These are phyloP conservation scores for Musca vetustissima DNA, from an alignment of 1,140 invertebrate species.

Conservation along the genomic window DNA sequence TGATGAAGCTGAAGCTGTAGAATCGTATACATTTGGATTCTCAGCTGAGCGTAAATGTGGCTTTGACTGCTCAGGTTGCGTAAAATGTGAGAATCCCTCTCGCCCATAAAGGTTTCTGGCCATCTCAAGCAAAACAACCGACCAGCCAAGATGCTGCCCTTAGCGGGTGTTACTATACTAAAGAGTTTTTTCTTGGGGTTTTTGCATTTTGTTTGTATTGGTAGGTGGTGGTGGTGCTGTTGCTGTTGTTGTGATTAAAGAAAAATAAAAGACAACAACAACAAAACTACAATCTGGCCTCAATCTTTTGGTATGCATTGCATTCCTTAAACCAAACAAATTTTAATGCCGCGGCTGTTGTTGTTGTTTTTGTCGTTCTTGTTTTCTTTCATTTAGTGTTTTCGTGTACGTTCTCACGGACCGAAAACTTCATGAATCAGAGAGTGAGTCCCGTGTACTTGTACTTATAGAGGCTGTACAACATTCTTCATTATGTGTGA, in stretches of 20 bases:
- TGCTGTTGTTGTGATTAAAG: conserved; percentile 7
- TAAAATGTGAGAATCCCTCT: too few relatives aligned
- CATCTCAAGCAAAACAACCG: background rate
- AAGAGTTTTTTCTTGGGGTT: background rate
- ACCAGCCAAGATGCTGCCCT: too few relatives aligned
- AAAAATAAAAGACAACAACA: background rate
- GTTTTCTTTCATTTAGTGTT: conserved; percentile 12
- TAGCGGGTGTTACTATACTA: conserved; percentile 15
- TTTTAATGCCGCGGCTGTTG: background rate
- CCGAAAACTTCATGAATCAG: too few relatives aligned
- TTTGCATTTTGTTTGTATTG: background rate
- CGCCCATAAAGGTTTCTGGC: too few relatives aligned
- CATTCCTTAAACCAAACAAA: conserved; percentile 11
- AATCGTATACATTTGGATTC: too few relatives aligned
- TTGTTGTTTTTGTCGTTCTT: conserved; percentile 4
- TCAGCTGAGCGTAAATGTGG: too few relatives aligned
- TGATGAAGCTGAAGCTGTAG: background rate
- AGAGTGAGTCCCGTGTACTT: too few relatives aligned
- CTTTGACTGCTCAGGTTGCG: too few relatives aligned
- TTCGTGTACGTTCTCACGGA: conserved; percentile 21
- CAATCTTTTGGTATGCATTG: conserved; percentile 18
- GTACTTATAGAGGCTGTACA: too few relatives aligned
- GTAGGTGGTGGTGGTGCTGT: background rate
- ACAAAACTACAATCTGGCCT: conserved; percentile 5
- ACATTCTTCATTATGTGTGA: too few relatives aligned